Evolutionary conservation across 2,888 invertebrate species (phyloP).

Genomic region (Dugesia japonica): DNA sequence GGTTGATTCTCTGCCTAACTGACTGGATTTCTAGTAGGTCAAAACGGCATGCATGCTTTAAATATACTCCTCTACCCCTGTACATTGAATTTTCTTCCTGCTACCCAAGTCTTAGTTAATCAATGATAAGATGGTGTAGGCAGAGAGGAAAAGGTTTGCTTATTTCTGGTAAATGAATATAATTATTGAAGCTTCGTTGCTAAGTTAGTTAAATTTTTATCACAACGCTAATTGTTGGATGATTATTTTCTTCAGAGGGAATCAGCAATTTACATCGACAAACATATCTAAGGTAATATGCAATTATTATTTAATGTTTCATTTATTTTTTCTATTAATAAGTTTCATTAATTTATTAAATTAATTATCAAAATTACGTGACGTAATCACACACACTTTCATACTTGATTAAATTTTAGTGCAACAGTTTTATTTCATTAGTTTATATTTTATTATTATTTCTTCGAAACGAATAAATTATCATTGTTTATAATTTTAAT

Average conservation of each 20-base stretch:
- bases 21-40: conserved; percentile 20
- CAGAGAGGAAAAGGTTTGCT: conserved; percentile 16
- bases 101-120: conserved; percentile 20
- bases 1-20: conserved; percentile 20
- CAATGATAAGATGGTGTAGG: conserved; percentile 20
- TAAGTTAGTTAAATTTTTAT: conserved; percentile 20
- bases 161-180: conserved; percentile 20
- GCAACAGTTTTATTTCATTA: too few species aligned
- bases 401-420: too few species aligned
- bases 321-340: neutral
- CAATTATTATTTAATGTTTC: conserved; percentile 8
- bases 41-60: conserved; percentile 20
- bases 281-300: conserved; percentile 16
- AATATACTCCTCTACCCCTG: conserved; percentile 16
- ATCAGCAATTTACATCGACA: conserved; percentile 10
- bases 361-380: too few species aligned
- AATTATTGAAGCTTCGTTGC: conserved; percentile 14
- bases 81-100: conserved; percentile 20
- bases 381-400: too few species aligned
- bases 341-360: too few species aligned
- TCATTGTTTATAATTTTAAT: too few species aligned
- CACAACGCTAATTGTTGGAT: conserved; percentile 14
- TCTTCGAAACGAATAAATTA: too few species aligned
- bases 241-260: conserved; percentile 16
- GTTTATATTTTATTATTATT: too few species aligned